Base-by-base conservation (phyloP, 2,888 invertebrate species). In the Tethea ocularis region DNA sequence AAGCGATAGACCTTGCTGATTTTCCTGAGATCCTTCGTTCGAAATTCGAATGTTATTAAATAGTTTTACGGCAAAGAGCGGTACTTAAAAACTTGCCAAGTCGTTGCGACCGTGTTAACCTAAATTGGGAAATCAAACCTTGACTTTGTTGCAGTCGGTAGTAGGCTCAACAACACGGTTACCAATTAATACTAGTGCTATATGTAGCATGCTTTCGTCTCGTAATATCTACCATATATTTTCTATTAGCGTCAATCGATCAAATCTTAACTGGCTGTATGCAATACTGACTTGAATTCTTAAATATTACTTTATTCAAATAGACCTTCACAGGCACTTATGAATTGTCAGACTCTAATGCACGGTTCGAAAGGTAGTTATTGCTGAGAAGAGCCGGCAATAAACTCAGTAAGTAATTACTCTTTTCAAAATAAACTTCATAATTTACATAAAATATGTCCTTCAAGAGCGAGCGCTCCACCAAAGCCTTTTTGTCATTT, bases 91-190 rank as follows among this genome's bases (percentile, higher is more conserved):
- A 64, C 51, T 58, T 60, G 46, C 22, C 57, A 59, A 52, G 59
- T 51, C 23, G 60, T 59, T 41, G 20, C 51, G 64, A 60, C 64
- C 67, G 69, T 62, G 64, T 58, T 55, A 33, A 55, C 53, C 58
- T 68, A 67, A 71, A 71, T 69, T 61, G 54, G 54, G 54, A 36
- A 64, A 71, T 69, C 52, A 72, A 72, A 67, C 72, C 72, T 69
- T 72, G 74, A 72, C 72, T 69, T 72, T 74, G 74, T 72, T 73
- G 64, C 20, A 61, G 63, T 61, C 67, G 57, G 62, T 62, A 61
- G 64, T 22, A 61, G 64, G 61, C 67, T 58, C 61, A 61, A 24
- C 24, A 41, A 57, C 58, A 52, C 51, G 56, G 55, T 20, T 57
- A 52, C 52, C n/a, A 54, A 38, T 29, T 5, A 20, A 13, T 51